Conservation (phyloP, 2,113 vertebrate genomes). For the Psittacus erithacus region DNA sequence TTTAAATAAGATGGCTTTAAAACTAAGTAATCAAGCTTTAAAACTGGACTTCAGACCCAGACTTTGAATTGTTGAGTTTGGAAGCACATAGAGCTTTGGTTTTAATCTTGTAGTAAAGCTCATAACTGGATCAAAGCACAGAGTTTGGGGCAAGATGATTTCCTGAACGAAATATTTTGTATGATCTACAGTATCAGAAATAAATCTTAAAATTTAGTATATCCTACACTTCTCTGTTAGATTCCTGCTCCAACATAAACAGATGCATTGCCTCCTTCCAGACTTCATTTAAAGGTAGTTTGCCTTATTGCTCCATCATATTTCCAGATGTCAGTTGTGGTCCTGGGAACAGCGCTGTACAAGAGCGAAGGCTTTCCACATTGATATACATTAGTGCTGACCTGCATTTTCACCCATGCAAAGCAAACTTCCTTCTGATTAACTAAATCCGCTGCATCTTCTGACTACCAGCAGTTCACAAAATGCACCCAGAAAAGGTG, state of each 20-base stretch:
- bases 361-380: neutral
- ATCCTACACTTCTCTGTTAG: neutral
- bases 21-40: neutral
- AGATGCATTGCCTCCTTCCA: neutral
- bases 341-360: neutral
- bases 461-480: neutral
- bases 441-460: neutral
- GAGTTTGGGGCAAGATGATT: neutral
- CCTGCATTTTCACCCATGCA: neutral
- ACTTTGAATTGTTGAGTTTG: neutral
- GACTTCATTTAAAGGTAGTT: neutral
- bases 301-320: neutral
- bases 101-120: neutral
- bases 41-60: neutral
- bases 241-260: neutral
- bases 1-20: neutral
- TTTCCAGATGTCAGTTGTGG: neutral
- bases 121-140: neutral
- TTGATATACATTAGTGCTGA: neutral
- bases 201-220: neutral
- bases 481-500: neutral
- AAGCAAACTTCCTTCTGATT: neutral
- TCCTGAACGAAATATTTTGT: neutral
- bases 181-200: neutral
- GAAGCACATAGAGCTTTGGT: neutral